Percentiles rank a stretch among this genome's conserved stretches.
Evolutionary conservation across 2,888 invertebrate species (phyloP).

Genomic region (Sinotaia quadrata): DNA sequence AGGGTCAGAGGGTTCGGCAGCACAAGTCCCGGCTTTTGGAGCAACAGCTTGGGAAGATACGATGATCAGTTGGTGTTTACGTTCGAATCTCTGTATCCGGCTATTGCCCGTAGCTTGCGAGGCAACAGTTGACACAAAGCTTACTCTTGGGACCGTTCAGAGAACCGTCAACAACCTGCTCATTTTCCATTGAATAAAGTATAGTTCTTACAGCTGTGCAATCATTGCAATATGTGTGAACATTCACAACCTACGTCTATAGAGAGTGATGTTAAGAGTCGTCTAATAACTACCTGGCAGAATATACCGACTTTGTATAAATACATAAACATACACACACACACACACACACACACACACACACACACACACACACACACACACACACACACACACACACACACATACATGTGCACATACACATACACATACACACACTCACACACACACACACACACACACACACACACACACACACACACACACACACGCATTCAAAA

Average conservation of each 20-base stretch:
- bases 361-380: neutral
- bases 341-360: slow-evolving; percentile 4
- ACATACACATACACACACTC: slow-evolving; percentile 10
- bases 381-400: slow-evolving; percentile 6
- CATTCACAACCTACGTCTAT: too few species aligned
- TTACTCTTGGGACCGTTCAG: neutral
- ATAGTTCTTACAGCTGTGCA: too few species aligned
- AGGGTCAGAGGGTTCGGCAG: slow-evolving; percentile 16
- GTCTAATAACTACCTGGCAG: neutral
- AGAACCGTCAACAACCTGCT: too few species aligned
- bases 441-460: too few species aligned
- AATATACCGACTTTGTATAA: neutral
- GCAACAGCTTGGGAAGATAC: neutral
- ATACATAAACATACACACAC: slow-evolving; percentile 5
- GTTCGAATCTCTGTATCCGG: slow-evolving; percentile 20
- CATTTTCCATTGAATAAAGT: too few species aligned
- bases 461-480: too few species aligned
- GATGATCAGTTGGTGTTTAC: slow-evolving; percentile 15
- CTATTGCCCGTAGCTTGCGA: neutral
- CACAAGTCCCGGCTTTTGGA: neutral
- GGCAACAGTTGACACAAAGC: neutral
- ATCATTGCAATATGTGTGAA: too few species aligned
- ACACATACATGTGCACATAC: neutral
- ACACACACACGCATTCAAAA: too few species aligned
- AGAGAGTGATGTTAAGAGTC: too few species aligned